Conservation (phyloP, 2,888 invertebrate species). For the Caenorhabditis auriculariae region DNA sequence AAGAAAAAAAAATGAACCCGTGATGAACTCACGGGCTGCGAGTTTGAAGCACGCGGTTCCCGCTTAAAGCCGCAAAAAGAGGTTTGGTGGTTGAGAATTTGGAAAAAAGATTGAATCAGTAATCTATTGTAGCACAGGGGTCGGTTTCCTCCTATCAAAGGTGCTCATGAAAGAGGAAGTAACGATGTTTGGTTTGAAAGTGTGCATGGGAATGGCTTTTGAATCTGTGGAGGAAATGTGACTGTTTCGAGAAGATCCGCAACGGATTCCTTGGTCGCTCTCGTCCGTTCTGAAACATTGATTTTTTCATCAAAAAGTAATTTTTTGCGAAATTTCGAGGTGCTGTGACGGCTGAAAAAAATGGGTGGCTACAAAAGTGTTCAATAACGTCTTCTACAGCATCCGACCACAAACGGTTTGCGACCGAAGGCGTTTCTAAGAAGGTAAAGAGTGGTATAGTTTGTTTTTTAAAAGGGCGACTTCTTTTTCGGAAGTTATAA, state of each 20-base stretch:
- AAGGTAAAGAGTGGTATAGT: neutral
- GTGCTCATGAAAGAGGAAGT: slow-evolving; percentile 35
- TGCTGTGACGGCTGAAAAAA: no score
- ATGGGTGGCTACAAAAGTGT: no score
- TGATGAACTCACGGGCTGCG: no score
- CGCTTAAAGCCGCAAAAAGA: no score
- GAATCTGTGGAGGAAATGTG: slow-evolving; percentile 42
- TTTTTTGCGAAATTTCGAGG: no score
- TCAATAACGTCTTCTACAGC: no score
- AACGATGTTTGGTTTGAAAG: slow-evolving; percentile 31
- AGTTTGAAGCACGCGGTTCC: no score
- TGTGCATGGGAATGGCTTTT: slow-evolving; percentile 29
- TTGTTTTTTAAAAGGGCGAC: no score
- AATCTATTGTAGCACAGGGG: neutral
- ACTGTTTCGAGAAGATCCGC: slow-evolving; percentile 44
- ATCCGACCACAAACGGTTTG: neutral
- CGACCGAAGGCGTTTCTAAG: neutral
- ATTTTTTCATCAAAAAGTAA: neutral
- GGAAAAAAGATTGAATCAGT: neutral
- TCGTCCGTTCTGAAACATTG: slow-evolving; percentile 38
- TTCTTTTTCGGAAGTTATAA: neutral
- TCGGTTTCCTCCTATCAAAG: slow-evolving; percentile 21
- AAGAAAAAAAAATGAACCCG: no score
- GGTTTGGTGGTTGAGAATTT: neutral
- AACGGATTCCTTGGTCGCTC: slow-evolving; percentile 41